phyloP scores from a whole-genome alignment of 2,888 invertebrate species.

The Isoperla grammatica region DNA sequence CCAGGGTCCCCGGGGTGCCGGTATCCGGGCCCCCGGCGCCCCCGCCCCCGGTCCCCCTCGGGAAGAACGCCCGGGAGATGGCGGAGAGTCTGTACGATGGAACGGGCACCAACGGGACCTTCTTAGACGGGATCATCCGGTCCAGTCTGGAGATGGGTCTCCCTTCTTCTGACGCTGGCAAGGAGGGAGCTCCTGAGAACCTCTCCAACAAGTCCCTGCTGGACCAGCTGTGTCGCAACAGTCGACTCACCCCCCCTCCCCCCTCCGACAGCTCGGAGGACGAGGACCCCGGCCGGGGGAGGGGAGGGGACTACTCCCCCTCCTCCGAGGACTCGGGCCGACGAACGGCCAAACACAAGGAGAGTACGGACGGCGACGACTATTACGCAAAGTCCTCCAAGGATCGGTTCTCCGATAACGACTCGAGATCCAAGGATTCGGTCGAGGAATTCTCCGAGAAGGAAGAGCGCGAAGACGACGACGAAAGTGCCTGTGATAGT shows the following conservation, averaged over 20 bases:
- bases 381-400: constrained; percentile 39
- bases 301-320: constrained; percentile 19
- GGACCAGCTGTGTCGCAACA: constrained; percentile 61
- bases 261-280: constrained; percentile 28
- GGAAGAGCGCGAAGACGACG: constrained; percentile 27
- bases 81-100: constrained; percentile 61
- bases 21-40: constrained; percentile 29
- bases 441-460: constrained; percentile 31
- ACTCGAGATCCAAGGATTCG: constrained; percentile 39
- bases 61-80: constrained; percentile 52
- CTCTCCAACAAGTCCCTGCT: constrained; percentile 58
- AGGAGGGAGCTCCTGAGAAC: constrained; percentile 42
- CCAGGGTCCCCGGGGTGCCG: constrained; percentile 41
- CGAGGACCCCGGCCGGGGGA: constrained; percentile 24
- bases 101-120: constrained; percentile 64
- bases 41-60: constrained; percentile 28
- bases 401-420: constrained; percentile 26
- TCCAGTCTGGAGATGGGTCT: constrained; percentile 70
- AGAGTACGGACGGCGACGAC: constrained; percentile 48
- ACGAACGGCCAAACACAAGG: neutral
- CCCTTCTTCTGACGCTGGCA: constrained; percentile 17
- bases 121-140: constrained; percentile 77
- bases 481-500: constrained; percentile 48
- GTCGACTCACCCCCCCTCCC: constrained; percentile 49
- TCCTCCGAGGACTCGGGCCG: constrained; percentile 20